phyloP scores from a whole-genome alignment of 2,113 vertebrate species.

The Pongo abelii region DNA sequence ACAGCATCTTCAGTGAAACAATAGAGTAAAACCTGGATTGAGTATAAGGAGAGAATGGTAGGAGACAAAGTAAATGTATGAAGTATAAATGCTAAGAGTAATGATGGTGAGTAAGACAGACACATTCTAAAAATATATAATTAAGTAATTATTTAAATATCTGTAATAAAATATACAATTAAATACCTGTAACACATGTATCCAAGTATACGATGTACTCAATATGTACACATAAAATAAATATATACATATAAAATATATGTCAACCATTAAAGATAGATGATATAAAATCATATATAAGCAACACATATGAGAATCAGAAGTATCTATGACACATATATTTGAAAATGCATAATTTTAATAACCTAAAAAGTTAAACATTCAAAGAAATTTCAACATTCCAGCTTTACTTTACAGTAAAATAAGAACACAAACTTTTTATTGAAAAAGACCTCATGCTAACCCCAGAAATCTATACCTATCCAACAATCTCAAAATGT shows the following conservation, averaged over 20 bases:
- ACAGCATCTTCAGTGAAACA: neutral
- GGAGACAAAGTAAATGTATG: neutral
- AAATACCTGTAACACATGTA: neutral
- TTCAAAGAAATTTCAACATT: neutral
- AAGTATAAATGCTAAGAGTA: neutral
- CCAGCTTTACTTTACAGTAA: neutral
- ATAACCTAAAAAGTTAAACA: neutral
- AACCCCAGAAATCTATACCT: neutral
- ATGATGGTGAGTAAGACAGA: neutral
- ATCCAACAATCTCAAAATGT: neutral
- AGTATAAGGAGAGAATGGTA: neutral
- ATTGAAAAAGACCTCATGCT: neutral
- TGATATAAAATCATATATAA: neutral
- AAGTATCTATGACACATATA: neutral
- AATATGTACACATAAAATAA: neutral
- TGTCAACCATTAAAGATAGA: neutral
- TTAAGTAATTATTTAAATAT: neutral
- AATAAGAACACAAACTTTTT: neutral
- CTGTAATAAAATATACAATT: neutral
- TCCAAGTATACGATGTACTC: neutral
- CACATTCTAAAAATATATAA: neutral
- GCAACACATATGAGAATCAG: neutral
- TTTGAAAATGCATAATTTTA: neutral
- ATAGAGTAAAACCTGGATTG: neutral
- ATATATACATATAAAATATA: neutral